A percentile compares a stretch with the other conserved stretches of the same genome.
These are phyloP conservation scores for Alectura lathami DNA, from an alignment of 2,113 vertebrate genomes.

Conservation along the genomic window DNA sequence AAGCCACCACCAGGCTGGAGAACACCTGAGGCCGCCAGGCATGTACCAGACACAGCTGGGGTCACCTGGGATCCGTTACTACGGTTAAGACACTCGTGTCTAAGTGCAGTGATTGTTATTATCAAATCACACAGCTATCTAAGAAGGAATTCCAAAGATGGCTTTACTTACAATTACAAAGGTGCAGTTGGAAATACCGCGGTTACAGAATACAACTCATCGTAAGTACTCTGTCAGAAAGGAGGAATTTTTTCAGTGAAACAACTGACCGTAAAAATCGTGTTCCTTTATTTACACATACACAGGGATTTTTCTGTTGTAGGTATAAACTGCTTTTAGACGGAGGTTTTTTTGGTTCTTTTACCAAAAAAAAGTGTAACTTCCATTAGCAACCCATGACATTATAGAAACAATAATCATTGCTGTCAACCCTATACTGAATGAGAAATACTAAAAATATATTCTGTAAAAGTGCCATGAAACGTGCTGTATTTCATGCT, in stretches of 20 bases:
- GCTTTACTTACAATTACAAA: constrained; percentile 45
- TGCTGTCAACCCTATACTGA: neutral
- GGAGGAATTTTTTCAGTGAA: constrained; percentile 42
- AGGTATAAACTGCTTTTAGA: neutral
- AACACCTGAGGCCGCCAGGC: neutral
- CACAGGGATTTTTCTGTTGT: neutral
- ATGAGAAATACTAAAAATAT: neutral
- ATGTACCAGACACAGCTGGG: neutral
- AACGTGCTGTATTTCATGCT: neutral
- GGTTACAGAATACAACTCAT: constrained; percentile 49
- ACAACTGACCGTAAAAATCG: neutral
- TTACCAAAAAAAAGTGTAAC: neutral
- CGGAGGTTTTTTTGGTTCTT: neutral
- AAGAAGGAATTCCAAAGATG: constrained; percentile 19
- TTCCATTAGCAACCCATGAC: neutral
- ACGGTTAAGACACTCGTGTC: neutral
- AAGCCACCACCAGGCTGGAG: neutral
- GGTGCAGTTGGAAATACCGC: constrained; percentile 20
- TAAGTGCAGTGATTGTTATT: neutral
- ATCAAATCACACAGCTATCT: neutral
- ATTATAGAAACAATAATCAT: neutral
- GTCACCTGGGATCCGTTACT: neutral
- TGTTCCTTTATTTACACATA: neutral
- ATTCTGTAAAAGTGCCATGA: neutral
- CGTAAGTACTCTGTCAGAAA: constrained; percentile 37